Conservation (phyloP, 37 sponge, comb jelly and placozoan species). For the Oopsacas minuta region DNA sequence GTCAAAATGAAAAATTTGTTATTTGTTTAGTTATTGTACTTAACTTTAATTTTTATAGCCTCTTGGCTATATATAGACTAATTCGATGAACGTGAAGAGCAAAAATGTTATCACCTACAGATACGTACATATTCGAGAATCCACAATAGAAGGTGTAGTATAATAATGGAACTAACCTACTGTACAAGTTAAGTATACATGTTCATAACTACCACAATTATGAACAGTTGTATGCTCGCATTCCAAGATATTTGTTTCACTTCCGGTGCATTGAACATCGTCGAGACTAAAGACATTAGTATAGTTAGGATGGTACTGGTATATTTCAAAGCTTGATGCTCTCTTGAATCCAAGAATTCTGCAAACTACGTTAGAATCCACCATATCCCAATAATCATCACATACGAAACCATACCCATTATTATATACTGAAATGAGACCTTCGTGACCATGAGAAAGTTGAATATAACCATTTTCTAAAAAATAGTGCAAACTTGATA, state of each 20-base stretch:
- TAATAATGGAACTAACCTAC: not conserved
- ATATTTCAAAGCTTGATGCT: not conserved
- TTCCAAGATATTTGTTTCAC: not conserved
- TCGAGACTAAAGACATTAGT: not conserved
- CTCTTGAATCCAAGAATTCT: not conserved
- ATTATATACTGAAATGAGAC: not conserved
- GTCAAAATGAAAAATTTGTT: too few species aligned
- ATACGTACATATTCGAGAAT: too few species aligned
- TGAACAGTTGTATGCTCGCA: not conserved
- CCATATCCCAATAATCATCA: not conserved
- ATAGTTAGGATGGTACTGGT: not conserved
- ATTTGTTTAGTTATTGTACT: not conserved
- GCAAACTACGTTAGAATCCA: not conserved
- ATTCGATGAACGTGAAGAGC: too few species aligned
- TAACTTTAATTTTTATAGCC: not conserved
- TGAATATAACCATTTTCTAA: not conserved
- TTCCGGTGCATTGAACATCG: not conserved
- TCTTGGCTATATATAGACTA: not conserved
- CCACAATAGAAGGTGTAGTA: not conserved
- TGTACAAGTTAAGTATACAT: not conserved
- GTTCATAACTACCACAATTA: not conserved
- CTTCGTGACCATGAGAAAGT: not conserved
- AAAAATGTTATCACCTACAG: too few species aligned
- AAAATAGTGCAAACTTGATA: too few species aligned
- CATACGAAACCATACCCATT: not conserved